Base-by-base conservation (phyloP, 2,113 vertebrate species). In the Pseudopipra pipra region DNA sequence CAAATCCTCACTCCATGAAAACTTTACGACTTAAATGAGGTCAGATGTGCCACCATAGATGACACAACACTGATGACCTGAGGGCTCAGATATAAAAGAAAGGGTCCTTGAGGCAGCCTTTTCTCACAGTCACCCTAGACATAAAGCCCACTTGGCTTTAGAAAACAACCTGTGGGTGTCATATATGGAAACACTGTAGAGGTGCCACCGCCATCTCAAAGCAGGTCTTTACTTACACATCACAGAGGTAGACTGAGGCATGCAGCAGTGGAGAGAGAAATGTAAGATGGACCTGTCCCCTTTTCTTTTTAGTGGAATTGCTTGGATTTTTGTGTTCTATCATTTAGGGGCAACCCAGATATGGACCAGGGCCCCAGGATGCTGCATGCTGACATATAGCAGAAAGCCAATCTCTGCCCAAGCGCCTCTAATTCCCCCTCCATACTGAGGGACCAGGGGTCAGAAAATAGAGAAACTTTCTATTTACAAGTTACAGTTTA, bases 231-330 rank as follows among this genome's bases (percentile, higher is more conserved):
- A 41, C 37, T 75, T 25, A 61, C 22, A 66, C 17, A 46, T 43
- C 30, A 22, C 1, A 59, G 52, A 66, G 55, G 55, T 39, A 93
- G 93, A 81, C 68, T 56, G 89, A 89, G 89, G 76, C 68, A 84
- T 1, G 7, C 28, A 63, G 19, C n/a, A 70, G 16, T 19, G 23
- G 14, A n/a, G 23, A 37, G 41, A 17, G 8, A 51, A 58, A 21
- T 0, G 0, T 22, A 71, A 62, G 14, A 0, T 37, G 21, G 31
- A 65, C 6, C 8, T 23, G 7, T 4, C 4, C 20, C 4, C 3
- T 71, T 89, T 77, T 33, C 3, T 17, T 81, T 66, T 39, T 27
- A 30, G 30, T 78, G 20, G 28, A 49, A 91, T 25, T 89, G 11
- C 19, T 87, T 59, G 39, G 21, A 52, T 59, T 89, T 87, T 37